Percentiles rank a stretch among this genome's conserved stretches.
These are phyloP conservation scores for Bembecia ichneumoniformis DNA, from an alignment of 2,888 invertebrate species.

Conservation along the genomic window DNA sequence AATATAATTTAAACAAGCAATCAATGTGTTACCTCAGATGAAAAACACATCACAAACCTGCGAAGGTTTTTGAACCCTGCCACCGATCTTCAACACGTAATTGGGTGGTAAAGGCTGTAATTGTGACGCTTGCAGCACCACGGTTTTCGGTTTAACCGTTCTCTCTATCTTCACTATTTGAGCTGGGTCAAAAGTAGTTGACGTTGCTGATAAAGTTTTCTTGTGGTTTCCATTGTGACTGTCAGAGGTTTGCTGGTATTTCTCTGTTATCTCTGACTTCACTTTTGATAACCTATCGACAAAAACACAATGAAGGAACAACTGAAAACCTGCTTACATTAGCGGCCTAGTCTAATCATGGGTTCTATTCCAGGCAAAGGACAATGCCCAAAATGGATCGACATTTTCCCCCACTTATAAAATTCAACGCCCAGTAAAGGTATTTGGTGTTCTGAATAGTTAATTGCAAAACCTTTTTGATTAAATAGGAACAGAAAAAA, in stretches of 20 bases:
- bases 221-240: constrained; percentile 24
- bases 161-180: neutral
- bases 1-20: too few species aligned
- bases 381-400: too few species aligned
- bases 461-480: too few species aligned
- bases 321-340: too few species aligned
- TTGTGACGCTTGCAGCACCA: constrained; percentile 56
- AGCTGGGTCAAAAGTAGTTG: neutral
- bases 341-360: too few species aligned
- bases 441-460: too few species aligned
- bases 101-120: constrained; percentile 50
- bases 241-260: constrained; percentile 26
- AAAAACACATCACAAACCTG: neutral
- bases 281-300: constrained; percentile 7
- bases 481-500: too few species aligned
- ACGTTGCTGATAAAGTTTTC: constrained; percentile 1
- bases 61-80: constrained; percentile 4
- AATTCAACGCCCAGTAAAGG: too few species aligned
- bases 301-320: too few species aligned
- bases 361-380: too few species aligned
- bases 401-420: too few species aligned
- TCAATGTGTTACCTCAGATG: too few species aligned
- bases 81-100: constrained; percentile 35
- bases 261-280: constrained; percentile 22
- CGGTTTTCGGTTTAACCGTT: constrained; percentile 18